Evolutionary conservation across 2,113 vertebrate species (phyloP).

Genomic region (Lophochroa leadbeateri): DNA sequence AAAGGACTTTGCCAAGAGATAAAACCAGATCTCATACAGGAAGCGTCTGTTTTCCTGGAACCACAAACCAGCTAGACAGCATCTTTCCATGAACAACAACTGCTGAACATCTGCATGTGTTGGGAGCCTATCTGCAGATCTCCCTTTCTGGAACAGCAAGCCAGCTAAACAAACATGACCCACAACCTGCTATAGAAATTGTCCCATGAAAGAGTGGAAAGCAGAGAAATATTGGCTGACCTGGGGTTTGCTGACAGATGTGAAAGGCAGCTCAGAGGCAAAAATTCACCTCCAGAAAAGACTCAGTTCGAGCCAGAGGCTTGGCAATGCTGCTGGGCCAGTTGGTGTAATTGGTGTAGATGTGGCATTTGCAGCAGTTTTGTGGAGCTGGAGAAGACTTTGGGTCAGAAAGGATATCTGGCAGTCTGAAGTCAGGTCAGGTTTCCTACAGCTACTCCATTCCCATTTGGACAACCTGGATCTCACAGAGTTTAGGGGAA

Average conservation of each 20-base stretch:
- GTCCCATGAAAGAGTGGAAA: neutral
- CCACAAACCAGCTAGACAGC: neutral
- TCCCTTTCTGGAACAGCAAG: neutral
- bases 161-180: neutral
- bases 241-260: neutral
- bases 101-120: neutral
- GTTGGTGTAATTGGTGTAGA: neutral
- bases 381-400: neutral
- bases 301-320: neutral
- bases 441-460: neutral
- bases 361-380: neutral
- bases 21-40: neutral
- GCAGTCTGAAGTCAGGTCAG: neutral
- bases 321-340: neutral
- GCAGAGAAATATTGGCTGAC: neutral
- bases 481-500: neutral
- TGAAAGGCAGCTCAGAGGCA: neutral
- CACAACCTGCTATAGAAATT: neutral
- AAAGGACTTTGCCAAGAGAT: neutral
- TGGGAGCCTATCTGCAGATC: neutral
- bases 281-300: neutral
- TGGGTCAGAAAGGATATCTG: neutral
- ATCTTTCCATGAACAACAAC: neutral
- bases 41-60: neutral
- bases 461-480: accelerated